phyloP scores from a whole-genome alignment of 1,140 invertebrate species.

The Zaprionus inermis region DNA sequence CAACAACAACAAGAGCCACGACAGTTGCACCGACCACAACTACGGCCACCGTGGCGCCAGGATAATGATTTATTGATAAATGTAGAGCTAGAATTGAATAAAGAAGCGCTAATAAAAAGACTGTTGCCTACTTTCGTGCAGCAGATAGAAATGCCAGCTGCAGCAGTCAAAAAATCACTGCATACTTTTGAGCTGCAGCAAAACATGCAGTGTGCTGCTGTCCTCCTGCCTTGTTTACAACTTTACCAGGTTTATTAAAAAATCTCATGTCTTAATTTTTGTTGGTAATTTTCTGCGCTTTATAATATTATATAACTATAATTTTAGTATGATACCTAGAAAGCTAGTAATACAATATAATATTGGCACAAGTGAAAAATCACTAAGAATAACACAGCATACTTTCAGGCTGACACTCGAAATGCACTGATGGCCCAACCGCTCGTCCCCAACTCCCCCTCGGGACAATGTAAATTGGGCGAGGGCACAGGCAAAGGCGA shows the following conservation, averaged over 20 bases:
- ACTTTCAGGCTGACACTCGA: constrained; percentile 43
- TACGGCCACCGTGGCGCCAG: constrained; percentile 39
- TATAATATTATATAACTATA: not conserved
- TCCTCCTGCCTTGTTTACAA: not conserved
- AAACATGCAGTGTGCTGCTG: not conserved
- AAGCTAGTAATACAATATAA: not conserved
- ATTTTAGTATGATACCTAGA: not conserved
- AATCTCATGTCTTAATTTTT: not conserved
- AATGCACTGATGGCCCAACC: constrained; percentile 41
- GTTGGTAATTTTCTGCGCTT: not conserved
- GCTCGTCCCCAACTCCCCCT: constrained; percentile 19
- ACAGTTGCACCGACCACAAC: constrained; percentile 33
- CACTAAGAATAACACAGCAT: constrained; percentile 29
- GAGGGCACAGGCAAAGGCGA: constrained; percentile 33
- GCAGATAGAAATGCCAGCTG: not conserved
- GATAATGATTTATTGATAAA: constrained; percentile 17
- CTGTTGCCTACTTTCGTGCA: constrained; percentile 1
- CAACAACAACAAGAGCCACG: constrained; percentile 40
- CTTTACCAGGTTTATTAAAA: too few relatives aligned
- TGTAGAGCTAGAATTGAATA: constrained; percentile 8
- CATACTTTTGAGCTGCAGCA: constrained; percentile 13
- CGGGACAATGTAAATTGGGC: constrained; percentile 61
- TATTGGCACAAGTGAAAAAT: not conserved
- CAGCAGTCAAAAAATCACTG: not conserved
- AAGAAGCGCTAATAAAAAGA: not conserved